phyloP scores from a whole-genome alignment of 2,888 invertebrate genomes.

The Neelides folsomi region DNA sequence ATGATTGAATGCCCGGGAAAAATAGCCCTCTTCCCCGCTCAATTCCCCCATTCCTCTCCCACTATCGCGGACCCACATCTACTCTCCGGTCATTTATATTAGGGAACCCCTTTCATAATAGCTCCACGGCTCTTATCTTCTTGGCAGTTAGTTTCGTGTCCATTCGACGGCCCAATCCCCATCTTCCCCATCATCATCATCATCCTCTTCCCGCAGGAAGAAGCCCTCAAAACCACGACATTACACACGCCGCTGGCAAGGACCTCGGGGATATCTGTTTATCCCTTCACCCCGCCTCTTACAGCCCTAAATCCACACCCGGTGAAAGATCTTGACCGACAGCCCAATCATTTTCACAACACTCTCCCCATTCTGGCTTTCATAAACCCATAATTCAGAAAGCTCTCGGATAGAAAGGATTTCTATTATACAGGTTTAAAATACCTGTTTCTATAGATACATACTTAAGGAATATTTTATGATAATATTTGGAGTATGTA shows the following conservation, averaged over 20 bases:
- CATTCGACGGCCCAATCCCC: conserved; percentile 6
- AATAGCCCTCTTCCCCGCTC: conserved; percentile 19
- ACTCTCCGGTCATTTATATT: conserved; percentile 31
- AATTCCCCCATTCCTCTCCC: conserved; percentile 18
- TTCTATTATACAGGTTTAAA: too few relatives aligned
- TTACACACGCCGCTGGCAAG: background rate
- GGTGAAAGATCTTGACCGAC: background rate
- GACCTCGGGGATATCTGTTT: background rate
- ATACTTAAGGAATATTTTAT: too few relatives aligned
- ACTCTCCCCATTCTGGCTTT: conserved; percentile 1
- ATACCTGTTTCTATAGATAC: too few relatives aligned
- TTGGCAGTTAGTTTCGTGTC: conserved; percentile 32
- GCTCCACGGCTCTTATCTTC: conserved; percentile 29
- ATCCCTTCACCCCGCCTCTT: conserved; percentile 5
- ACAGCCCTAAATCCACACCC: conserved; percentile 6
- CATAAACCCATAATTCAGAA: too few relatives aligned
- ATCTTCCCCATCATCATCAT: background rate
- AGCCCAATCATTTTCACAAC: conserved; percentile 1
- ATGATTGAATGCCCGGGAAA: conserved; percentile 29
- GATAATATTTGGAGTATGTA: too few relatives aligned
- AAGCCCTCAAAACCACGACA: background rate
- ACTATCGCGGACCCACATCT: conserved; percentile 21
- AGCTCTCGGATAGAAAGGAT: too few relatives aligned
- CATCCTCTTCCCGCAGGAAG: conserved; percentile 1
- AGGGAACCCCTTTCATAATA: conserved; percentile 30